phyloP scores from a whole-genome alignment of 2,113 vertebrate genomes.

The Eulemur macaco region DNA sequence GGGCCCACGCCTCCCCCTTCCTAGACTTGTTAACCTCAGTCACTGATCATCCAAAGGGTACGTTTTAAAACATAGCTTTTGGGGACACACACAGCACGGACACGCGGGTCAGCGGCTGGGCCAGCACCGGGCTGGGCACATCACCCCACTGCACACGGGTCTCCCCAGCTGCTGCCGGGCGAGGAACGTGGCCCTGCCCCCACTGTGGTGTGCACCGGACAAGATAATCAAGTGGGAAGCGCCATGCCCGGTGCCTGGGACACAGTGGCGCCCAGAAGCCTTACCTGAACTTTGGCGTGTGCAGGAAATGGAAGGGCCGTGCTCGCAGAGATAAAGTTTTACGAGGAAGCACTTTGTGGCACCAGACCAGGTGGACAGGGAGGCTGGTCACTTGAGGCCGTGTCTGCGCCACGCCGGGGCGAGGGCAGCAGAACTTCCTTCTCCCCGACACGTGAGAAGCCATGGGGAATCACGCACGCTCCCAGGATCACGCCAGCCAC shows the following conservation, averaged over 20 bases:
- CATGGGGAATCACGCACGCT: background rate
- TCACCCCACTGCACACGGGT: rapidly evolving
- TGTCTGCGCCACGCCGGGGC: rapidly evolving
- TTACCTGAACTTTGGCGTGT: rapidly evolving
- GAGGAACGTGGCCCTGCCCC: rapidly evolving
- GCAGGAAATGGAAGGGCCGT: background rate
- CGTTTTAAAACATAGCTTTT: rapidly evolving
- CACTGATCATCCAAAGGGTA: no score
- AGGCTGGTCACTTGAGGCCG: background rate
- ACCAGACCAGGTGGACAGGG: background rate
- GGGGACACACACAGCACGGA: rapidly evolving
- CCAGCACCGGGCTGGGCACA: rapidly evolving
- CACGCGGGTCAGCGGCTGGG: rapidly evolving
- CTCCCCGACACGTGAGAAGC: background rate
- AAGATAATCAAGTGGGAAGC: background rate
- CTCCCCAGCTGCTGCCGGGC: background rate
- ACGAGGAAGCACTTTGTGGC: rapidly evolving
- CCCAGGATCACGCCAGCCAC: background rate
- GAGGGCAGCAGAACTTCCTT: background rate
- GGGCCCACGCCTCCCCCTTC: background rate
- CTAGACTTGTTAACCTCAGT: background rate
- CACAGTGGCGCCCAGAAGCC: rapidly evolving
- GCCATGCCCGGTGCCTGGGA: background rate
- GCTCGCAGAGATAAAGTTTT: background rate
- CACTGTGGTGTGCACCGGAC: no score